Evolutionary conservation across 2,888 invertebrate species (phyloP), one percentile per base, ranked within the genome.

Genomic region (Boloria selene): DNA sequence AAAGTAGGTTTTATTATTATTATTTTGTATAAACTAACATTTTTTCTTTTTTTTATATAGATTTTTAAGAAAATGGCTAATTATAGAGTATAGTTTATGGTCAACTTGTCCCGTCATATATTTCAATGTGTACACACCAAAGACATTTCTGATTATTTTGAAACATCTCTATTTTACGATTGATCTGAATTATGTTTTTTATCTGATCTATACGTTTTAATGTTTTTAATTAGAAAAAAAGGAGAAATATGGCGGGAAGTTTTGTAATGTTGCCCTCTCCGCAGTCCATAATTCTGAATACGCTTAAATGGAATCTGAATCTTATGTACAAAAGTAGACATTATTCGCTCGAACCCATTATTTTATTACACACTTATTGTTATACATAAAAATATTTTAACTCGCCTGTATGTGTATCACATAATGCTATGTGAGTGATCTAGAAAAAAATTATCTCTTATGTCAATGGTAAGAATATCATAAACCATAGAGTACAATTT

Each of bases 41-140:
- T 49, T 61, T n/a, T 54, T 60, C 49, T 63, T 66, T 61, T 59
- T 26, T 61, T 61, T 68, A 10, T 38, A 38, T 38, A 10, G 31
- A 38, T 38, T 38, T 38, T 65, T 66, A 60, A 47, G 51, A 68
- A 68, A 61, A 64, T 64, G 67, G 64, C 67, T 61, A 52, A 56
- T 52, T 50, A 61, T 53, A 51, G 51, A 58, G 4, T 44, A 22
- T 65, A 31, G 49, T 61, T 17, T 53, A n/a, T 47, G 59, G 52
- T 65, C 51, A 22, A 53, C 18, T 53, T 70, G 66, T 63, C 56
- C 60, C 68, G 63, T 53, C 59, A 61, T 65, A 70, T 71, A 72
- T 38, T 38, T 38, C 31, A 38, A 38, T 73, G 74, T 61, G 73
- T 75, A 77, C 76, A 76, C 78, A 82, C 83, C 82, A 84, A 83